These are phyloP conservation scores for Aleiodes testaceus DNA, from an alignment of 2,888 invertebrate species.

Conservation along the genomic window DNA sequence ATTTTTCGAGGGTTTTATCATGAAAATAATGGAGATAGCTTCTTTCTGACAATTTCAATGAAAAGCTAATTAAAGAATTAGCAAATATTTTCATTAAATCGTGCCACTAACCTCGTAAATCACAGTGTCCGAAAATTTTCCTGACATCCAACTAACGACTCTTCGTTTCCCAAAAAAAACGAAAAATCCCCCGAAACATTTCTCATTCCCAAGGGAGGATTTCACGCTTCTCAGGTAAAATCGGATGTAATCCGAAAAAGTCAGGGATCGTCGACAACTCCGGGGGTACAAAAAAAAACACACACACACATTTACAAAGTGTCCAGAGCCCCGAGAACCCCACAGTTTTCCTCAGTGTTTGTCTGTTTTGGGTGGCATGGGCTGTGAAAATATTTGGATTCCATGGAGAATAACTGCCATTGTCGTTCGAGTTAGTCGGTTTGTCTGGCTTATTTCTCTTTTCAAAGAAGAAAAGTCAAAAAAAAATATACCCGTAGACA, in stretches of 20 bases:
- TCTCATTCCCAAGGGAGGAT: constrained; percentile 47
- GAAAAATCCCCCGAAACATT: too few relatives aligned
- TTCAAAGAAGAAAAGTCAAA: constrained; percentile 31
- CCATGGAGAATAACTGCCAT: constrained; percentile 52
- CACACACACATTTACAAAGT: not conserved
- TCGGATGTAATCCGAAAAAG: constrained; percentile 51
- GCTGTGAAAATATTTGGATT: constrained; percentile 69
- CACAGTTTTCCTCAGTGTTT: constrained; percentile 32
- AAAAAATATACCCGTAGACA: not conserved
- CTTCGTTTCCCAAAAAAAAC: not conserved
- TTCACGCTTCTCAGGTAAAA: constrained; percentile 55
- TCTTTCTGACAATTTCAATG: too few relatives aligned
- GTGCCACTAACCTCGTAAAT: constrained; percentile 17
- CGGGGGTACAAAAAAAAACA: constrained; percentile 16
- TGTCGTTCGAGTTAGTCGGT: constrained; percentile 41
- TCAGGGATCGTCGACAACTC: constrained; percentile 39
- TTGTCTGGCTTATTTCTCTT: constrained; percentile 42
- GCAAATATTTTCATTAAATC: constrained; percentile 6
- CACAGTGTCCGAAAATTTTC: constrained; percentile 38
- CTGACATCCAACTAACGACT: constrained; percentile 53
- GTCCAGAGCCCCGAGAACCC: constrained; percentile 3
- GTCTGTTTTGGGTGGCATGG: constrained; percentile 53
- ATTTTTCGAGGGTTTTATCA: too few relatives aligned
- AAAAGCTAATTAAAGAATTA: not conserved
- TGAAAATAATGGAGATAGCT: too few relatives aligned